These are phyloP conservation scores for Euphydryas editha DNA, from an alignment of 2,888 invertebrate species.

Conservation along the genomic window DNA sequence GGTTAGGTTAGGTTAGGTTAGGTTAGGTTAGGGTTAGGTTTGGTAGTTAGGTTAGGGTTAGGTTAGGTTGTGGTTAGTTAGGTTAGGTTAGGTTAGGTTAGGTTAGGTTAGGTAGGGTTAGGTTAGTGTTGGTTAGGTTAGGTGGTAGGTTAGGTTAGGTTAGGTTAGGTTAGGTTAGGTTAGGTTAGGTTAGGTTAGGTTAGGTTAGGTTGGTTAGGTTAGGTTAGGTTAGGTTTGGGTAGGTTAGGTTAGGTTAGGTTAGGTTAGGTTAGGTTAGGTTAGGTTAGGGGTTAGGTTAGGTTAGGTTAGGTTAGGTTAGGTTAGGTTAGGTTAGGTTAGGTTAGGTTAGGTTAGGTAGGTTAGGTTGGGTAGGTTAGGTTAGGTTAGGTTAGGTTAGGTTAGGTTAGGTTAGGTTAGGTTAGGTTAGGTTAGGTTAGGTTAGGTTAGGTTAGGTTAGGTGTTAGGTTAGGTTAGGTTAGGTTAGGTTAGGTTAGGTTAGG, in stretches of 20 bases:
- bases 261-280: conserved; percentile 3
- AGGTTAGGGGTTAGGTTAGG: conserved; percentile 4
- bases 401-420: conserved; percentile 14
- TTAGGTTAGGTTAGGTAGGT: conserved; percentile 12
- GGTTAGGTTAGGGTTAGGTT: conserved; percentile 39
- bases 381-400: conserved; percentile 12
- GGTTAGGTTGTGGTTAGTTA: conserved; percentile 36
- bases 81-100: conserved; percentile 41
- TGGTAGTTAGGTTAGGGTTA: conserved; percentile 38
- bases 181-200: neutral
- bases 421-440: conserved; percentile 20
- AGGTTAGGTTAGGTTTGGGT: conserved; percentile 1
- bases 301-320: too few species aligned
- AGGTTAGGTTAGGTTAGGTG: conserved; percentile 18
- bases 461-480: conserved; percentile 27
- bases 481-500: conserved; percentile 27
- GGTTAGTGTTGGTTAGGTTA: conserved; percentile 20
- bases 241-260: neutral
- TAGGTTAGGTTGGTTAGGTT: neutral
- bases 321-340: conserved; percentile 12
- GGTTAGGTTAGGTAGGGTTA: conserved; percentile 21
- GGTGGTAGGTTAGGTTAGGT: conserved; percentile 35
- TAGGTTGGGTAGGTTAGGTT: conserved; percentile 12
- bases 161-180: conserved; percentile 39
- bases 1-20: conserved; percentile 39